Evolutionary conservation across 2,888 invertebrate species (phyloP).

Genomic region (Coronaproctus castanopsis): DNA sequence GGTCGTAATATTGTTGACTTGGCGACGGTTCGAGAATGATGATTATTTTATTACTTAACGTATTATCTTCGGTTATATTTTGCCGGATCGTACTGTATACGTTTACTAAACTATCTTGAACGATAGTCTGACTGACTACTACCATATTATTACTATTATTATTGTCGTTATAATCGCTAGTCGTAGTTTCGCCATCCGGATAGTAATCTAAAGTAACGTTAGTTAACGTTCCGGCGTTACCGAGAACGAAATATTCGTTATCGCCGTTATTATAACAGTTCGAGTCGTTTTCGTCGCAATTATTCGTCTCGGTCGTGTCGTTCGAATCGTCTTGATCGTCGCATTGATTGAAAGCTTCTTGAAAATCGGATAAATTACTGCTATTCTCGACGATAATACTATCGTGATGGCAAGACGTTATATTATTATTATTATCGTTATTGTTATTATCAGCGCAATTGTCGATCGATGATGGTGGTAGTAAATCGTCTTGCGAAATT

Average conservation of each 20-base stretch:
- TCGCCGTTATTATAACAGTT: no score
- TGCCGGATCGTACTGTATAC: conserved; percentile 2
- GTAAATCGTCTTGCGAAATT: not conserved
- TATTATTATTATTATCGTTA: not conserved
- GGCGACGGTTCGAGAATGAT: conserved; percentile 14
- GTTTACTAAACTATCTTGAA: conserved; percentile 9
- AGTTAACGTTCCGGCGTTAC: no score
- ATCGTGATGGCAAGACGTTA: not conserved
- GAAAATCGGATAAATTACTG: not conserved
- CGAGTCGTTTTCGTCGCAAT: not conserved
- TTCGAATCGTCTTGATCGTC: not conserved
- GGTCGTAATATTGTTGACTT: no score
- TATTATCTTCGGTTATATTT: not conserved
- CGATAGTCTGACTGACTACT: conserved; percentile 9
- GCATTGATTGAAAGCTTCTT: not conserved
- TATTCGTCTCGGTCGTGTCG: not conserved
- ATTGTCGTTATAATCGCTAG: not conserved
- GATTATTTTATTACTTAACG: conserved; percentile 13
- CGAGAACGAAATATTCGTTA: no score
- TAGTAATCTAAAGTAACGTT: no score
- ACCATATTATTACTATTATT: not conserved
- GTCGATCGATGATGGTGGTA: not conserved
- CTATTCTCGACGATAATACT: not conserved
- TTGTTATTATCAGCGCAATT: not conserved
- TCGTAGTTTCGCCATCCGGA: not conserved